Conservation (phyloP, 2,113 vertebrate genomes). For the Aix galericulata region DNA sequence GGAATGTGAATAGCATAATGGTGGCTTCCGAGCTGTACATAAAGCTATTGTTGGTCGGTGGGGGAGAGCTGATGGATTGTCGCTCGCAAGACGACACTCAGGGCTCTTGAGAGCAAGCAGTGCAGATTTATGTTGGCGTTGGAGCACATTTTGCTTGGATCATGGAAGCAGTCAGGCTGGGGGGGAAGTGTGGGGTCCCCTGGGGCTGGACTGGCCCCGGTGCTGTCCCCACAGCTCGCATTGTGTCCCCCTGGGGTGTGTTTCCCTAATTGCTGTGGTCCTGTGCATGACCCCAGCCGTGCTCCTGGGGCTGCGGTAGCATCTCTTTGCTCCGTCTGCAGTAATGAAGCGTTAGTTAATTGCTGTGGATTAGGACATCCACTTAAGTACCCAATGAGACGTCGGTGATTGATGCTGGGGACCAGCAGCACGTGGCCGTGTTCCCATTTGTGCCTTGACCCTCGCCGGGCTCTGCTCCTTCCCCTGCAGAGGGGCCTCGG, state of each 20-base stretch:
- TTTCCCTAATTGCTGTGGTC: background rate
- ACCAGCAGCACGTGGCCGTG: background rate
- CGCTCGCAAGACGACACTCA: background rate
- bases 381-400: slow-evolving; percentile 31
- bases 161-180: background rate
- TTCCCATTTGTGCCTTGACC: background rate
- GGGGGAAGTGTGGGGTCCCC: background rate
- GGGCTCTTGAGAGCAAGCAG: background rate
- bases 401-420: slow-evolving; percentile 30
- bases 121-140: background rate
- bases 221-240: rapidly evolving
- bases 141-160: background rate
- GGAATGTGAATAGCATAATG: rapidly evolving
- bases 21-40: background rate
- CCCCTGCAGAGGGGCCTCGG: background rate
- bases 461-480: background rate
- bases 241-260: rapidly evolving
- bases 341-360: slow-evolving; percentile 53
- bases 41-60: background rate
- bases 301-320: background rate
- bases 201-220: background rate
- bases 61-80: background rate
- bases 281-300: background rate
- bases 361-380: slow-evolving; percentile 51
- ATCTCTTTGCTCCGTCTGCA: background rate